phyloP scores from a whole-genome alignment of 2,797 vertebrate genomes.

The Channa striata region DNA sequence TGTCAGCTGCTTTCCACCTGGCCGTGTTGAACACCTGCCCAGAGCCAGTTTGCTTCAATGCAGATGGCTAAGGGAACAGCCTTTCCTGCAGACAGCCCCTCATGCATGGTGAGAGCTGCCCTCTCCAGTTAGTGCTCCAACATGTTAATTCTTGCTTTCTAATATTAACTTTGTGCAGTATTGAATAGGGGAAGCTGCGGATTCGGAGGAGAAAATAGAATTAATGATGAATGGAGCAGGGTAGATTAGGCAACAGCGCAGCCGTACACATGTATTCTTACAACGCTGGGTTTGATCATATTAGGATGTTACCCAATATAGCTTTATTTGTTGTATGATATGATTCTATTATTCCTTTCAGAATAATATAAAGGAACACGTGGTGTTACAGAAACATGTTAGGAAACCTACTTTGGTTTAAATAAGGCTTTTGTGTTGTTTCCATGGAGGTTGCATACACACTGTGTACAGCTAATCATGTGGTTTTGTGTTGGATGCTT shows the following conservation, averaged over 20 bases:
- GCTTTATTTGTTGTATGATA: constrained; percentile 35
- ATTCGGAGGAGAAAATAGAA: constrained; percentile 35
- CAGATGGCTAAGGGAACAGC: constrained; percentile 71
- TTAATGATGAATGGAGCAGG: constrained; percentile 51
- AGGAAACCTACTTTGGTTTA: constrained; percentile 24
- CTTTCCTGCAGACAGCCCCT: constrained; percentile 48
- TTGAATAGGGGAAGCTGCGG: constrained; percentile 40
- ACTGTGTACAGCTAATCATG: constrained; percentile 52
- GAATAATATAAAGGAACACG: constrained; percentile 28
- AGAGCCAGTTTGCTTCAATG: constrained; percentile 74
- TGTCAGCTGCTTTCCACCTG: constrained; percentile 84
- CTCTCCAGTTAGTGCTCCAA: constrained; percentile 17
- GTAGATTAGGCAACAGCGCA: constrained; percentile 50
- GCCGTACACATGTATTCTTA: constrained; percentile 21
- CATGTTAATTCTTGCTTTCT: constrained; percentile 30
- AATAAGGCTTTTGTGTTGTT: constrained; percentile 40
- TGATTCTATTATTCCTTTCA: constrained; percentile 22
- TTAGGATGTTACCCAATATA: constrained; percentile 49
- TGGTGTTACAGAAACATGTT: constrained; percentile 15
- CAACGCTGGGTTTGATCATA: constrained; percentile 26
- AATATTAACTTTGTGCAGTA: constrained; percentile 45
- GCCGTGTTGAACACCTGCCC: constrained; percentile 80
- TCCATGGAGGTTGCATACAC: constrained; percentile 26
- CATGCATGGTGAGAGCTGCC: constrained; percentile 7
- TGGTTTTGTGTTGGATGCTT: constrained; percentile 45